These are phyloP conservation scores for Ceratitis capitata DNA, from an alignment of 1,140 invertebrate species.

Conservation along the genomic window DNA sequence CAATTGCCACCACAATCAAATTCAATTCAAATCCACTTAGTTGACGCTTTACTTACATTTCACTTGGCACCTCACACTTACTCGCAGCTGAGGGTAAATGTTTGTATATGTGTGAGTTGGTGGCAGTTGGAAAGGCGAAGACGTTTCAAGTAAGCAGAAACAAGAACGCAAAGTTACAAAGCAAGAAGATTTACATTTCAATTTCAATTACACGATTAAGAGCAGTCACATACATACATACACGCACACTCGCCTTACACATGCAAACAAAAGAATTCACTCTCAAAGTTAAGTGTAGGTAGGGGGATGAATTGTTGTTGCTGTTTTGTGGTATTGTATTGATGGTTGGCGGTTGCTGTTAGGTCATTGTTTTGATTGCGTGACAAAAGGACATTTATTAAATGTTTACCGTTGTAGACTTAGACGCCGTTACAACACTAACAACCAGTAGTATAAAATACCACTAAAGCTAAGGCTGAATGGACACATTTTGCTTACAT, in stretches of 20 bases:
- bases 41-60: slow-evolving; percentile 34
- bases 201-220: not conserved
- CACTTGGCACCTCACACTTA: not conserved
- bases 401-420: slow-evolving; percentile 9
- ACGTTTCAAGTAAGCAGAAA: not conserved
- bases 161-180: not conserved
- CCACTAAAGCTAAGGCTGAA: not conserved
- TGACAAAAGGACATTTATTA: slow-evolving; percentile 44
- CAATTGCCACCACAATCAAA: slow-evolving; percentile 30
- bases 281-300: not conserved
- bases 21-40: slow-evolving; percentile 36
- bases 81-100: not conserved
- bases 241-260: not conserved
- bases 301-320: too few species aligned
- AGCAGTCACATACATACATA: not conserved
- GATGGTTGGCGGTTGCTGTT: slow-evolving; percentile 5
- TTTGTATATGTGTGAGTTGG: too few species aligned
- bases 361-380: slow-evolving; percentile 44
- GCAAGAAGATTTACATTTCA: slow-evolving; percentile 26
- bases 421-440: not conserved
- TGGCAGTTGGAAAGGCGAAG: not conserved
- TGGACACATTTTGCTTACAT: not conserved
- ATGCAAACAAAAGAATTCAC: not conserved
- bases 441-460: not conserved
- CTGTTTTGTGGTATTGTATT: not conserved